Evolutionary conservation across 2,113 vertebrate genomes (phyloP).

Genomic region (Athene noctua): DNA sequence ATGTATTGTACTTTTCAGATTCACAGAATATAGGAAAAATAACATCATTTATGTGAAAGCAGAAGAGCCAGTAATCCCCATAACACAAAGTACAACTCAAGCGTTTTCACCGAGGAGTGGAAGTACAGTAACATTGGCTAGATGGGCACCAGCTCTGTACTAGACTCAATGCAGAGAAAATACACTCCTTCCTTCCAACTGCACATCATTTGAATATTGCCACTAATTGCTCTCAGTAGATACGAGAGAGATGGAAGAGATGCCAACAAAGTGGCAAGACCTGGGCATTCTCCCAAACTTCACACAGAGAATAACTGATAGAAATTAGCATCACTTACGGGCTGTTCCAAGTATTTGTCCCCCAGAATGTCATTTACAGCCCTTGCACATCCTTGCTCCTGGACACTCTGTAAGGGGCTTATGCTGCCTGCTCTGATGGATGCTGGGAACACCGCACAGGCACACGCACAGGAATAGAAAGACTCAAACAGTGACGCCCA

Average conservation of each 20-base stretch:
- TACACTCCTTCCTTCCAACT: background rate
- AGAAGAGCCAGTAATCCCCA: background rate
- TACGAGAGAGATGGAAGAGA: background rate
- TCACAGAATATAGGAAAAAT: background rate
- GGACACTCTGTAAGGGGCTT: background rate
- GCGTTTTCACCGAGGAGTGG: background rate
- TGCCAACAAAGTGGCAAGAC: background rate
- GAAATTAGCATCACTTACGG: background rate
- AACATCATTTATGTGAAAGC: background rate
- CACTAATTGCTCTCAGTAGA: background rate
- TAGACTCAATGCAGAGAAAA: background rate
- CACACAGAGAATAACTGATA: background rate
- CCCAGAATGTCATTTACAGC: background rate
- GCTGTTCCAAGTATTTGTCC: background rate
- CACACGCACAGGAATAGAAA: background rate
- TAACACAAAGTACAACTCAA: background rate
- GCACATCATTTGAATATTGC: background rate
- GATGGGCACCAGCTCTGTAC: background rate
- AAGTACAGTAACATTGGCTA: background rate
- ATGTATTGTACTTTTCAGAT: background rate
- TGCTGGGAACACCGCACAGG: background rate
- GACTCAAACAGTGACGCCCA: background rate
- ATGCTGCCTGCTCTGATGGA: background rate
- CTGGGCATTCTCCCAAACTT: background rate
- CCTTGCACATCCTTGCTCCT: background rate